Evolutionary conservation across 2,797 vertebrate genomes (phyloP).

Genomic region (Pristis pectinata): DNA sequence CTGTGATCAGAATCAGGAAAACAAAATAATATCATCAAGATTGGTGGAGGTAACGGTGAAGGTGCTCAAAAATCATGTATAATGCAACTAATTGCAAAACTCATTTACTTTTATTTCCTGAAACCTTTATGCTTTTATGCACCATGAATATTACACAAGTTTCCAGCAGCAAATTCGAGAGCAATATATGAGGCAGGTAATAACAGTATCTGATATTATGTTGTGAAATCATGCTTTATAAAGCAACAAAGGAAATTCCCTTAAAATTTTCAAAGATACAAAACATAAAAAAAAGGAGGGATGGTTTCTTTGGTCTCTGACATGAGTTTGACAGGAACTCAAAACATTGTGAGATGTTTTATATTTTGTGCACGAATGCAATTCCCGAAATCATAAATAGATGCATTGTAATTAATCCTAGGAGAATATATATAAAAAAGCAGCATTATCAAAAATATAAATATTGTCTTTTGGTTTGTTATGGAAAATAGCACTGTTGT

Average conservation of each 20-base stretch:
- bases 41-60: no score
- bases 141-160: not conserved
- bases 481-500: not conserved
- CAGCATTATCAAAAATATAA: not conserved
- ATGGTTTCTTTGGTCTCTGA: not conserved
- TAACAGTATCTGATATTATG: not conserved
- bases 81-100: not conserved
- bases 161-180: not conserved
- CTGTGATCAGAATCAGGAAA: not conserved
- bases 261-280: not conserved
- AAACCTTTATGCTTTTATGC: not conserved
- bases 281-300: not conserved
- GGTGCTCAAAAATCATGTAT: not conserved
- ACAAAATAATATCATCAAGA: not conserved
- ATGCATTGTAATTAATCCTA: not conserved
- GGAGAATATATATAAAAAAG: not conserved
- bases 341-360: not conserved
- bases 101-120: not conserved
- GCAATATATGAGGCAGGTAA: not conserved
- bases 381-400: not conserved
- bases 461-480: not conserved
- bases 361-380: not conserved
- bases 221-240: not conserved
- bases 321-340: not conserved
- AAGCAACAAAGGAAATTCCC: not conserved